Evolutionary conservation across 2,888 invertebrate species (phyloP), one percentile per base, ranked within the genome.

Genomic region (Gastrophysa polygoni): DNA sequence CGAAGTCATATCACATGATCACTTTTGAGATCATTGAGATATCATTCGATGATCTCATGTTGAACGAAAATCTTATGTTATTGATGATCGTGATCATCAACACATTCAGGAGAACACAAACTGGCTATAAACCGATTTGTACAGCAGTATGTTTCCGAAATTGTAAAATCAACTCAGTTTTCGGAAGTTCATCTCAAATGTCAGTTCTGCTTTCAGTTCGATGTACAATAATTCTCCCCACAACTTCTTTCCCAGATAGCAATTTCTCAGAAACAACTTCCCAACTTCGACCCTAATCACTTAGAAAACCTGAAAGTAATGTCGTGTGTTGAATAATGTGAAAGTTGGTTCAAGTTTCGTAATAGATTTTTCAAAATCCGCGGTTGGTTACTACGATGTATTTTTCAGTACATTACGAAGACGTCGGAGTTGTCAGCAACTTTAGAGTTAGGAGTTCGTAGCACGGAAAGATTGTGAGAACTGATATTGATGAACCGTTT

Each of bases 221-320:
- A 20, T 21, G 32, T 16, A 38, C 38, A 52, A 52, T 52, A 52
- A 38, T 38, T 52, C 16, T 21, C 29, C 43, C 18, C 57, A 38
- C 29, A 32, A 48, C 54, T 59, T 54, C 44, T 17, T 11, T 29
- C 28, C 28, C 43, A 20, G 54, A 55, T 58, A 28, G 16, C 61
- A 49, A 54, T 54, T 57, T 49, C 43, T 46, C 32, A 24, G 24
- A 32, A 55, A 21, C 44, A 44, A 55, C 62, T 57, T 52, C 16
- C 51, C 50, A 63, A 56, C 63, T 55, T 54, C 55, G 55, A 56
- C 63, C 46, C 46, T 54, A 59, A 59, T 63, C 59, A 63, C 54
- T 55, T 55, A 50, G 44, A 58, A 59, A 56, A 34, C 51, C 50
- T 46, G 54, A 55, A 62, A 62, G 58, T 62, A 58, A 57, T 47